Base-by-base conservation (phyloP, 2,888 invertebrate species). In the Pammene aurita region DNA sequence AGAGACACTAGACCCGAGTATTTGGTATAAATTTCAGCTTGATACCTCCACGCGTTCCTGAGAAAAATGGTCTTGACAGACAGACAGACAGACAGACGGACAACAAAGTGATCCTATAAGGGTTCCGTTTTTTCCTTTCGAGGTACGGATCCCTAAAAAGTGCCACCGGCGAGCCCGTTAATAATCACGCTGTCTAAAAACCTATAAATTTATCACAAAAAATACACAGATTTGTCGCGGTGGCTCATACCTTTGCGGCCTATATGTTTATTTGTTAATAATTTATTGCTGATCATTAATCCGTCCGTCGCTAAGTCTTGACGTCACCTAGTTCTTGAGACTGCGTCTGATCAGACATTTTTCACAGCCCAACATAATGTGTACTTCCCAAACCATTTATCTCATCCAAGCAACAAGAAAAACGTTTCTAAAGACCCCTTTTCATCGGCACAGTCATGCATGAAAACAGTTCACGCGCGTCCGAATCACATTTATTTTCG, bases 331-430 rank as follows among this genome's bases (percentile, higher is more conserved):
- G 5, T 7, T 50, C 26, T 1, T 50, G 6, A 50, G 11, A 48
- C 26, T 26, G 7, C 38, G 0, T 5, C 5, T 18, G 42, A 42
- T 66, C 26, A 41, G 41, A 7, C 66, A 58, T 14, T 42, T 58
- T 57, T 41, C 56, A 65, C 65, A 16, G 18, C n/a, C 52, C 34
- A 34, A 44, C 42, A 38, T 46, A 46, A 35, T 41, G 11, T 50
- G 14, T 60, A n/a, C 44, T 63, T 54, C 42, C 6, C 11, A 11
- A 46, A 61, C 38, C 46, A 38, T 67, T 67, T 67, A 62, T 67
- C 67, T 62, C 55, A n/a, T 61, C 62, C 14, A 18, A 54, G 48
- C 55, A 67, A 57, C 67, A 50, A 50, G 67, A 63, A 62, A 62
- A 63, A 62, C 50, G 56, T 50, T 42, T 56, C 61, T 46, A 38